phyloP scores from a whole-genome alignment of 2,113 vertebrate genomes.

The Ptychochromis oligacanthus region DNA sequence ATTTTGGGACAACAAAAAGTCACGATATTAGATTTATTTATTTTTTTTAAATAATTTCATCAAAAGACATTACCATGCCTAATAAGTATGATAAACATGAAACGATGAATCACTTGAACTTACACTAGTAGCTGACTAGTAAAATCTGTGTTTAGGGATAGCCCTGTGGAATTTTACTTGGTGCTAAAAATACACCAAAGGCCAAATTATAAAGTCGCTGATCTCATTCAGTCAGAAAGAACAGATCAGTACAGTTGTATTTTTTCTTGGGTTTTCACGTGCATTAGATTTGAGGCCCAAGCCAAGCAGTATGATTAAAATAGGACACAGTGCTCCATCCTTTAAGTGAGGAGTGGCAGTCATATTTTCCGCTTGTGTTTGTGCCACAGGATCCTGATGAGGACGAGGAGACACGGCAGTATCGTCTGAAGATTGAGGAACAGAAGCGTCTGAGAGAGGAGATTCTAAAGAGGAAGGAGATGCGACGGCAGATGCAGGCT shows the following conservation, averaged over 20 bases:
- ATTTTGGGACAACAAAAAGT: neutral
- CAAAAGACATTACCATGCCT: neutral
- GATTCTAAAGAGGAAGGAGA: conserved; percentile 92
- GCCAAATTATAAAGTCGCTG: conserved; percentile 88
- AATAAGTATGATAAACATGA: neutral
- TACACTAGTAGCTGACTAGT: neutral
- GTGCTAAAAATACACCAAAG: conserved; percentile 45
- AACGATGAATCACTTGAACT: too few relatives aligned
- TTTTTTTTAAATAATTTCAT: neutral
- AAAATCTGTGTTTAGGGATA: neutral
- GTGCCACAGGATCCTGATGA: conserved; percentile 86
- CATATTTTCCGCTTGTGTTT: conserved; percentile 26
- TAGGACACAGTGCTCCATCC: neutral
- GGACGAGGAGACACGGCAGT: conserved; percentile 93
- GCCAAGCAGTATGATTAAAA: conserved; percentile 12
- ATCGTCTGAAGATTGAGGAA: conserved; percentile 95
- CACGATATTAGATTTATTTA: too few relatives aligned
- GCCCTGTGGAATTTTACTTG: neutral
- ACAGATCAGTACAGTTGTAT: conserved; percentile 19
- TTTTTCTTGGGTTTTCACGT: conserved; percentile 43
- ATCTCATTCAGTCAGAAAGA: too few relatives aligned
- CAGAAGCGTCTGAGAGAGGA: conserved; percentile 95
- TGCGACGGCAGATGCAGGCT: conserved; percentile 94
- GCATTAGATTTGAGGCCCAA: conserved; percentile 26
- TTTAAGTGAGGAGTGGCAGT: neutral